A percentile compares a stretch with the other conserved stretches of the same genome.
Conservation (phyloP, 2,888 invertebrate species). For the Chaetoderma sp. region DNA sequence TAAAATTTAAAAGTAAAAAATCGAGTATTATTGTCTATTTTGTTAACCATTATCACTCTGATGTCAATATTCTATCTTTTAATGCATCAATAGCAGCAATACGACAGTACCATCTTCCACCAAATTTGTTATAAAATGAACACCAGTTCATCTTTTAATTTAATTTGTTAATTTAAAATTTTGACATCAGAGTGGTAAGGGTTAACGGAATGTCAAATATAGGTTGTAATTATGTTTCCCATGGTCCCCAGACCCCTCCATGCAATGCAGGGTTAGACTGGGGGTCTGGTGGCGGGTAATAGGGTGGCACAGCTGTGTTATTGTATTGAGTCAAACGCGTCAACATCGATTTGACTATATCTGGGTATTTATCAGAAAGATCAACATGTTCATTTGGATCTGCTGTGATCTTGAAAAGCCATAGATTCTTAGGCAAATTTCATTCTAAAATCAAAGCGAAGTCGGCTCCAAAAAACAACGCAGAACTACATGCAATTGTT, state of each 20-base stretch:
- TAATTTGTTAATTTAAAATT: too few relatives aligned
- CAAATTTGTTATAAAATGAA: too few relatives aligned
- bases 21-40: not conserved
- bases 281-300: conserved; percentile 54
- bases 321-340: conserved; percentile 49
- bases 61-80: too few relatives aligned
- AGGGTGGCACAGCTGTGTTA: conserved; percentile 55
- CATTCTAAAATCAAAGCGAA: too few relatives aligned
- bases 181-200: too few relatives aligned
- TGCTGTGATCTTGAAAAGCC: conserved; percentile 61
- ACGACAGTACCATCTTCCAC: too few relatives aligned
- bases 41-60: too few relatives aligned
- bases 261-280: conserved; percentile 51
- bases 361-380: conserved; percentile 44
- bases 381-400: conserved; percentile 61
- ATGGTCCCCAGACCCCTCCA: conserved; percentile 65
- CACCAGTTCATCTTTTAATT: too few relatives aligned
- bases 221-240: conserved; percentile 49
- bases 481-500: too few relatives aligned
- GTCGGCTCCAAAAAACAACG: too few relatives aligned
- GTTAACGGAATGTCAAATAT: too few relatives aligned
- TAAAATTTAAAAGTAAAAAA: not conserved
- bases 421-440: conserved; percentile 61
- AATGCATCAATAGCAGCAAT: too few relatives aligned
- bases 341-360: conserved; percentile 49